Evolutionary conservation across 2,888 invertebrate species (phyloP).

Genomic region (Incurvaria masculella): DNA sequence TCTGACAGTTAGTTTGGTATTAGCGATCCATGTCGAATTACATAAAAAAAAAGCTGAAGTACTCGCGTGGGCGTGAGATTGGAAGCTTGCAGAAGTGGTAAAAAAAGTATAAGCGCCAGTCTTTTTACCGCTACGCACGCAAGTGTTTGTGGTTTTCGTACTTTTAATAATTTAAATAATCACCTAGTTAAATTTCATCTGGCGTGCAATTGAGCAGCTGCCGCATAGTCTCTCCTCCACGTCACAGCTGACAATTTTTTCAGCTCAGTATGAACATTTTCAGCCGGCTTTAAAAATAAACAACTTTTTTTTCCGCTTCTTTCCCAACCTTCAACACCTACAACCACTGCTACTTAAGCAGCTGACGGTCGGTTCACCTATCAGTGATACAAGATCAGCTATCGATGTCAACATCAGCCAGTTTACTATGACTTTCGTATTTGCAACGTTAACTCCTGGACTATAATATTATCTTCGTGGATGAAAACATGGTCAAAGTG

Average conservation of each 20-base stretch:
- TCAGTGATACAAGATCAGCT: slow-evolving; percentile 1
- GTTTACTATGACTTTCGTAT: slow-evolving; percentile 1
- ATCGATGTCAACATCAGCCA: slow-evolving; percentile 1
- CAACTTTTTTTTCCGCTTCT: background rate
- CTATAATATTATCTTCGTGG: slow-evolving; percentile 1
- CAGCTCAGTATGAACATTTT: slow-evolving; percentile 1
- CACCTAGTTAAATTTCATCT: slow-evolving; percentile 1
- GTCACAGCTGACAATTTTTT: background rate
- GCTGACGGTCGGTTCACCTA: slow-evolving; percentile 1
- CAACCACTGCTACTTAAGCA: slow-evolving; percentile 1
- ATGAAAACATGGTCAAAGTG: too few species aligned
- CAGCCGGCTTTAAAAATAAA: background rate
- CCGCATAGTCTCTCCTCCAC: slow-evolving; percentile 1
- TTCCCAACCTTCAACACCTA: background rate
- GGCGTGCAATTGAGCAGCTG: slow-evolving; percentile 1
- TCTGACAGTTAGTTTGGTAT: too few species aligned
- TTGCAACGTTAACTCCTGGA: slow-evolving; percentile 5
- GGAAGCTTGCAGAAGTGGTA: too few species aligned
- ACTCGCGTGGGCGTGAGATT: too few species aligned
- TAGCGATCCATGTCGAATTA: too few species aligned
- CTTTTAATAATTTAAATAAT: too few species aligned
- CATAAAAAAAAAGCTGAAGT: too few species aligned
- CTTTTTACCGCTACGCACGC: too few species aligned
- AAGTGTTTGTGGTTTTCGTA: too few species aligned
- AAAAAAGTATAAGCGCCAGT: too few species aligned